Evolutionary conservation across 1,140 invertebrate species (phyloP).

Genomic region (Heliothis subflexa): DNA sequence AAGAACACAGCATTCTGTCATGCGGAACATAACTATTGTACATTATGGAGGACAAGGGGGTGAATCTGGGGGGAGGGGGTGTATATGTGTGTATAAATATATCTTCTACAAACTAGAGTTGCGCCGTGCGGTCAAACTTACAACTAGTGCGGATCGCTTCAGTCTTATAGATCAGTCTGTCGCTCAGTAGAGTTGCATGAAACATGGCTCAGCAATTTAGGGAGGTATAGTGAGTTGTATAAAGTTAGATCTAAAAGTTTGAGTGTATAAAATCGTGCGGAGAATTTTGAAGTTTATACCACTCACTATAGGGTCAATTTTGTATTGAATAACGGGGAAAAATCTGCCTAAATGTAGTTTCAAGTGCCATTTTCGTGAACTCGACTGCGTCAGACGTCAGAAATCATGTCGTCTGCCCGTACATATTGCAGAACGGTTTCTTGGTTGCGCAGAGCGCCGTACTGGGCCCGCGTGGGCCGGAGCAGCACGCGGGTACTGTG

Average conservation of each 20-base stretch:
- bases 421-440: constrained; percentile 65
- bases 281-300: constrained; percentile 33
- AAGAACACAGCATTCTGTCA: constrained; percentile 67
- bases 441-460: constrained; percentile 76
- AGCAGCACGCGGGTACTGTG: constrained; percentile 79
- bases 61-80: constrained; percentile 52
- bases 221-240: constrained; percentile 20
- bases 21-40: constrained; percentile 77
- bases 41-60: constrained; percentile 77
- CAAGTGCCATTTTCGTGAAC: neutral
- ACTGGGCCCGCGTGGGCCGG: constrained; percentile 73
- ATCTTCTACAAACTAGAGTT: constrained; percentile 73
- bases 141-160: constrained; percentile 64
- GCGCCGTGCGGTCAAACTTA: constrained; percentile 68
- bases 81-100: constrained; percentile 81
- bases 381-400: constrained; percentile 36
- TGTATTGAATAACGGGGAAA: neutral
- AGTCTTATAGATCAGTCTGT: constrained; percentile 69
- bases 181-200: neutral
- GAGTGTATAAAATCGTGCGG: constrained; percentile 34
- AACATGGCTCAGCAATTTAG: constrained; percentile 13
- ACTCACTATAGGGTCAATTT: constrained; percentile 7
- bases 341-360: neutral
- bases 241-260: constrained; percentile 9
- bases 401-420: constrained; percentile 48